Evolutionary conservation across 2,888 invertebrate species (phyloP).

Genomic region (Diadegma fenestrale): DNA sequence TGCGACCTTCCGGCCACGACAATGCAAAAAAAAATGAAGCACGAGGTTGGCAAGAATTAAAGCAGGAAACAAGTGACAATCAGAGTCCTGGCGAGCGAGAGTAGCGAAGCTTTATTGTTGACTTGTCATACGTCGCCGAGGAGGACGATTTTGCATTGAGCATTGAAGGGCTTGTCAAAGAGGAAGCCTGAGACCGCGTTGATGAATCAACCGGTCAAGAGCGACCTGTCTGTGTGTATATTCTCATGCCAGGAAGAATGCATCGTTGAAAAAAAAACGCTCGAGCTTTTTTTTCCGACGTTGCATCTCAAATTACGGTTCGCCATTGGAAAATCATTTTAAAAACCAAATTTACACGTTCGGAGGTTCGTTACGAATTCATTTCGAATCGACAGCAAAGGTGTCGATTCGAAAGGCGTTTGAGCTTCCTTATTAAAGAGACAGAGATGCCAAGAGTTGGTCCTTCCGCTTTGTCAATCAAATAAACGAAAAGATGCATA

Average conservation of each 20-base stretch:
- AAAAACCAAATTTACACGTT: slow-evolving; percentile 6
- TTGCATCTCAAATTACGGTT: slow-evolving; percentile 44
- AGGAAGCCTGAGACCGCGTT: slow-evolving; percentile 8
- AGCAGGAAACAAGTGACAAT: slow-evolving; percentile 83
- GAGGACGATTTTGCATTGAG: slow-evolving; percentile 62
- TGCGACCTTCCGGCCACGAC: slow-evolving; percentile 72
- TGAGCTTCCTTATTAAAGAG: not conserved
- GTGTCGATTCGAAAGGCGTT: no score
- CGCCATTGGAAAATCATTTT: slow-evolving; percentile 18
- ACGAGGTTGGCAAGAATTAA: slow-evolving; percentile 68
- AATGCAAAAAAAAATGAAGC: slow-evolving; percentile 72
- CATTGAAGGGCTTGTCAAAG: slow-evolving; percentile 70
- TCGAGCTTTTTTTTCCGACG: slow-evolving; percentile 27
- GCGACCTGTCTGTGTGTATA: slow-evolving; percentile 59
- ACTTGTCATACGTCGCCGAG: slow-evolving; percentile 77
- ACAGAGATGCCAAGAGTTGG: not conserved
- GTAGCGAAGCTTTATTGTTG: slow-evolving; percentile 79
- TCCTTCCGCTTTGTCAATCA: slow-evolving; percentile 30
- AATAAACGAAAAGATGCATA: slow-evolving; percentile 44
- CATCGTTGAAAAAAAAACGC: slow-evolving; percentile 12
- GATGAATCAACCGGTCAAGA: slow-evolving; percentile 73
- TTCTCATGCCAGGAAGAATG: not conserved
- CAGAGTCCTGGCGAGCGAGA: slow-evolving; percentile 71
- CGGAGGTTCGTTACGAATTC: not conserved
- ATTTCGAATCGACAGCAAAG: slow-evolving; percentile 17